phyloP scores from a whole-genome alignment of 2,113 vertebrate species.

The Melanostigma gelatinosum region DNA sequence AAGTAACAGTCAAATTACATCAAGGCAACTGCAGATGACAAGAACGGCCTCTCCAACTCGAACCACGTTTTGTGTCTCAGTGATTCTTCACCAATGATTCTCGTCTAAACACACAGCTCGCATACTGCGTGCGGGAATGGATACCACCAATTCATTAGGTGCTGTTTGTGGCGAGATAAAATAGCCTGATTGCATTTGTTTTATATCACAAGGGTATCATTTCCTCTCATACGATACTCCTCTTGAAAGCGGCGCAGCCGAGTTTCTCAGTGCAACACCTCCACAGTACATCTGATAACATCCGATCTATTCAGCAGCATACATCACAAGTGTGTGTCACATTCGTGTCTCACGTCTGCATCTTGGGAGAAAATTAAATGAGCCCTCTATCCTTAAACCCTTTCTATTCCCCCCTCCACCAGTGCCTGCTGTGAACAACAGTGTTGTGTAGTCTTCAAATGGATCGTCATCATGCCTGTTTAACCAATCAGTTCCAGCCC shows the following conservation, averaged over 20 bases:
- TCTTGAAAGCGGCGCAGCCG: neutral
- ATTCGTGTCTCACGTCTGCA: constrained; percentile 43
- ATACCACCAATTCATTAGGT: neutral
- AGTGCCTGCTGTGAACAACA: constrained; percentile 21
- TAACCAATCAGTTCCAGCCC: constrained; percentile 70
- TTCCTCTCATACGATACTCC: constrained; percentile 9
- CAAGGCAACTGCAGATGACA: neutral
- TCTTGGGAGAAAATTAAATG: constrained; percentile 60
- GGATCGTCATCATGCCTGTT: constrained; percentile 65
- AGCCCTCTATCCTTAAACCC: constrained; percentile 6
- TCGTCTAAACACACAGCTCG: constrained; percentile 4
- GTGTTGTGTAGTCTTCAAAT: constrained; percentile 51
- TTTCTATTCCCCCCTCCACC: constrained; percentile 15
- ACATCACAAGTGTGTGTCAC: constrained; percentile 45
- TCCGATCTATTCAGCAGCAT: constrained; percentile 42
- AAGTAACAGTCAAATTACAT: constrained; percentile 1
- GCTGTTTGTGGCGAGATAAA: neutral
- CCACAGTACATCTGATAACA: constrained; percentile 31
- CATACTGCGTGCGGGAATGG: neutral
- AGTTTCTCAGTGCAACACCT: neutral
- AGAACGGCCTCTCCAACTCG: neutral
- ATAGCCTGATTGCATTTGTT: constrained; percentile 6
- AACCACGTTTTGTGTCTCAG: constrained; percentile 7
- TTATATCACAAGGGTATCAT: neutral
- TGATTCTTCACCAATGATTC: constrained; percentile 6